phyloP scores from a whole-genome alignment of 2,113 vertebrate species.

The Podarcis cretensis region DNA sequence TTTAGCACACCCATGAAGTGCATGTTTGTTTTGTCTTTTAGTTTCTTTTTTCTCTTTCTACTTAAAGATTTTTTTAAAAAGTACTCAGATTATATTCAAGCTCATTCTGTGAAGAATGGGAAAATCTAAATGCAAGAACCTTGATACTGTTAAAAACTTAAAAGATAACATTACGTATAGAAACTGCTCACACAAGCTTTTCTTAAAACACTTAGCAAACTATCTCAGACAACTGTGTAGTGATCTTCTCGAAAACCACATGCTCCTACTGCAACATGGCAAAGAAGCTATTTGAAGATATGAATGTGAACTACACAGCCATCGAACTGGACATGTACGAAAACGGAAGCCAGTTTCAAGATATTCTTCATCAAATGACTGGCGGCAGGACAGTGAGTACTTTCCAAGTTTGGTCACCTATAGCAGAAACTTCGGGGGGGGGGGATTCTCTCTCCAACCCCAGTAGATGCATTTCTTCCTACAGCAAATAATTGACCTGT shows the following conservation, averaged over 20 bases:
- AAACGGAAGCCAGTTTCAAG: conserved; percentile 88
- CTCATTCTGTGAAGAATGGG: neutral
- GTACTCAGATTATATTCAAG: neutral
- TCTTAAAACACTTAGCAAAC: conserved; percentile 78
- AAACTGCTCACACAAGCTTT: accelerated
- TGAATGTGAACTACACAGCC: conserved; percentile 86
- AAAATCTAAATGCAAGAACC: neutral
- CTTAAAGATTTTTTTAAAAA: neutral
- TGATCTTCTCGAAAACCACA: conserved; percentile 96
- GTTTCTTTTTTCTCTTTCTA: too few relatives aligned
- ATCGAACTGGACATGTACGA: conserved; percentile 87
- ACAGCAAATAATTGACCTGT: neutral
- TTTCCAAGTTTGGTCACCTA: accelerated
- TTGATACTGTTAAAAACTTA: neutral
- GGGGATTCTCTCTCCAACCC: neutral
- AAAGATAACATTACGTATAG: neutral
- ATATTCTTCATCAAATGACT: conserved; percentile 86
- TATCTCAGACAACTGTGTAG: conserved; percentile 90
- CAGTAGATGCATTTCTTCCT: neutral
- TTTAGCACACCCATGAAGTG: too few relatives aligned
- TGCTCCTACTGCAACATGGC: conserved; percentile 93
- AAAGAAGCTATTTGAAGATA: conserved; percentile 89
- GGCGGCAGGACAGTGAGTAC: conserved; percentile 88
- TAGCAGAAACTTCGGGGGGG: neutral
- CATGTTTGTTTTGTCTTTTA: too few relatives aligned